These are phyloP conservation scores for Isichthys henryi DNA, from an alignment of 2,113 vertebrate species.

Conservation along the genomic window DNA sequence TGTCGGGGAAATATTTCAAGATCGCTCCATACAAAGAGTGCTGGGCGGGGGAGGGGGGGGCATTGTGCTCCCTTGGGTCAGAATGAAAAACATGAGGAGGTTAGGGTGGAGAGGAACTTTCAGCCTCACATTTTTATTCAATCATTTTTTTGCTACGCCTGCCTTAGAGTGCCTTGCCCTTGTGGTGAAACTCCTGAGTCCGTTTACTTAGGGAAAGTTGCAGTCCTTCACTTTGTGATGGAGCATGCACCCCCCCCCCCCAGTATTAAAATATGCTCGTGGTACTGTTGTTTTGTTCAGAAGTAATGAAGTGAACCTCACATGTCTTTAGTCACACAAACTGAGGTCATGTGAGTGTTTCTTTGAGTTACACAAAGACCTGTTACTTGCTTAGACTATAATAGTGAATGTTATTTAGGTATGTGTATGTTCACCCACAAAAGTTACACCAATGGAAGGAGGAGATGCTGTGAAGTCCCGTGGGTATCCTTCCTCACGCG, in stretches of 20 bases:
- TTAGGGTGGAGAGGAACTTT: neutral
- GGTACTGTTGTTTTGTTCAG: neutral
- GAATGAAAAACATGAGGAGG: neutral
- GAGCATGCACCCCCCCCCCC: neutral
- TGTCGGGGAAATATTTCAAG: conserved; percentile 56
- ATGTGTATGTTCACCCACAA: neutral
- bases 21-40: conserved; percentile 47
- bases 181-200: neutral
- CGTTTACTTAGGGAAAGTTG: neutral
- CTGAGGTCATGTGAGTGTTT: neutral
- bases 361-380: neutral
- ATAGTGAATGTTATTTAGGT: neutral
- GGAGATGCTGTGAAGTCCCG: too few relatives aligned
- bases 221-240: neutral
- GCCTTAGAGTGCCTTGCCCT: neutral
- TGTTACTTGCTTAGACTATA: neutral
- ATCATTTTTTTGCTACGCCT: neutral
- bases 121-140: neutral
- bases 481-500: too few relatives aligned
- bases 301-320: neutral
- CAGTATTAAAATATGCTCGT: neutral
- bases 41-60: conserved; percentile 32
- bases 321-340: neutral
- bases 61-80: neutral
- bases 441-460: too few relatives aligned